Evolutionary conservation across 2,888 invertebrate species (phyloP), one percentile per base, ranked within the genome.

Genomic region (Ormyrus thymus): DNA sequence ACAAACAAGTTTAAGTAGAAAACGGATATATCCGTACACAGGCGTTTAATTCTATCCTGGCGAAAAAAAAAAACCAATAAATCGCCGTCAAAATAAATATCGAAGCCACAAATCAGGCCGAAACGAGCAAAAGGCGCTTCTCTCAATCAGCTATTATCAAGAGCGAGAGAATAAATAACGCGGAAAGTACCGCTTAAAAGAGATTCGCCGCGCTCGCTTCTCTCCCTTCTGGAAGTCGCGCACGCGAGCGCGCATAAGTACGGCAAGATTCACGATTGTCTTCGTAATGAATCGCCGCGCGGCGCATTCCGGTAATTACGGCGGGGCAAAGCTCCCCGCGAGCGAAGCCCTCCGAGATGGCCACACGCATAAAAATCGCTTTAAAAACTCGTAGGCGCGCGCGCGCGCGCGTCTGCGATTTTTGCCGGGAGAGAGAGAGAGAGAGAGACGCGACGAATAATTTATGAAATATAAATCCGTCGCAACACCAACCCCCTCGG

Each of bases 391-490:
- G 29, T 29, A 29, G 29, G 29, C 29, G 29, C 29, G 29, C 3
- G 29, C 29, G 29, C 29, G 29, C 29, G 79, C 77, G 80, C 83
- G 76, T 83, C 83, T 70, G 81, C 29, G 81, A 84, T 82, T 80
- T 81, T 83, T 78, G 78, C 80, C 75, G 66, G 74, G 65, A n/a
- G n/a, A n/a, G n/a, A n/a, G n/a, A n/a, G n/a, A n/a, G n/a, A n/a
- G n/a, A n/a, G n/a, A n/a, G 53, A 56, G 78, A 10, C 48, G 46
- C 53, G 79, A 71, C 71, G 80, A 77, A 80, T 87, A 85, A 88
- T 88, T 88, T 88, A 88, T 87, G 86, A 86, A 86, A 84, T 87
- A 86, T 87, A 87, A 88, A 87, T 87, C 82, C 70, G 45, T 29
- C 45, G 80, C 70, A 75, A 75, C 83, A 84, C 82, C 86, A 86